Conservation (phyloP, 2,113 vertebrate genomes). For the Prochilodus magdalenae region DNA sequence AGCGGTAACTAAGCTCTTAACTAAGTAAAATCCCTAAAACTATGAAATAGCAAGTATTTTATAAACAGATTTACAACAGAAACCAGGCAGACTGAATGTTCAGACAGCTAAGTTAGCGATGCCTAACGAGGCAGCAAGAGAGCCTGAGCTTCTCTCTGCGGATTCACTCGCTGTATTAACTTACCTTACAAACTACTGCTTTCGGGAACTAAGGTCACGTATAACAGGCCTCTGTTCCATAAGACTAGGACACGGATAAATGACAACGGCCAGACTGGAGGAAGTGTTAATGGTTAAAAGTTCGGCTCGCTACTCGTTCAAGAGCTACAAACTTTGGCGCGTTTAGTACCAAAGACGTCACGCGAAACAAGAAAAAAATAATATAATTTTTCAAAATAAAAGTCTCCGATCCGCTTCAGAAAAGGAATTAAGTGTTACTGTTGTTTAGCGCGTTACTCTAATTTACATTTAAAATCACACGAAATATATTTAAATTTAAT, state of each 20-base stretch:
- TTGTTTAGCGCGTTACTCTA: too few species aligned
- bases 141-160: background rate
- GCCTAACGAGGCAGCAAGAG: background rate
- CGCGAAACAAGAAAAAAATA: background rate
- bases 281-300: too few species aligned
- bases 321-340: slow-evolving; percentile 44
- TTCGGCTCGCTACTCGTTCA: background rate
- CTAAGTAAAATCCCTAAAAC: too few species aligned
- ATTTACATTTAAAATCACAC: too few species aligned
- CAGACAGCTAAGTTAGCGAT: background rate
- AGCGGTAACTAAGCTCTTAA: too few species aligned
- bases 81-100: too few species aligned
- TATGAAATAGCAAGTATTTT: too few species aligned
- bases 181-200: slow-evolving; percentile 16
- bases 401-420: background rate
- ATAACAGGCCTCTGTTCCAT: background rate
- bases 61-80: too few species aligned
- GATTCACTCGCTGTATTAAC: background rate
- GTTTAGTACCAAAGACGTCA: slow-evolving; percentile 21
- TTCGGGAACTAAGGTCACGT: background rate
- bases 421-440: too few species aligned
- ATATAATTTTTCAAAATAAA: slow-evolving; percentile 14
- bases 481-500: too few species aligned
- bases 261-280: background rate
- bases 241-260: background rate